A percentile compares a stretch with the other conserved stretches of the same genome.
These are phyloP conservation scores for Cheilinus undulatus DNA, from an alignment of 2,113 vertebrate genomes.

Conservation along the genomic window DNA sequence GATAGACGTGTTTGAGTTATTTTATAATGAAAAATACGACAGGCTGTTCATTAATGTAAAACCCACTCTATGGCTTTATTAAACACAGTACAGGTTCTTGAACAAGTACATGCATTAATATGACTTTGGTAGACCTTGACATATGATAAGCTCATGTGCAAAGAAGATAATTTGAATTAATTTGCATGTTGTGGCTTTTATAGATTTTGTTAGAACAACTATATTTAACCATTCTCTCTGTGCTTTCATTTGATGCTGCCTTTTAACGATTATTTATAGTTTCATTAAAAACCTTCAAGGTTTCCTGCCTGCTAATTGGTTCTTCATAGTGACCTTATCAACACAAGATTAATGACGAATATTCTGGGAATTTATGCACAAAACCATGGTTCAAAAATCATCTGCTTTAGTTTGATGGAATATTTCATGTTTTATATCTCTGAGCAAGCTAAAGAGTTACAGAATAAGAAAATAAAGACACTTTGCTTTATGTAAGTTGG, in stretches of 20 bases:
- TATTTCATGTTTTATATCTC: background rate
- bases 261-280: background rate
- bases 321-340: slow-evolving; percentile 16
- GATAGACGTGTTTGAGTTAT: no score
- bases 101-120: background rate
- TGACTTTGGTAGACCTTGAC: slow-evolving; percentile 3
- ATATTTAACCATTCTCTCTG: background rate
- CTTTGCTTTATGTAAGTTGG: no score
- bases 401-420: background rate
- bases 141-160: background rate
- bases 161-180: background rate
- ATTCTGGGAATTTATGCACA: background rate
- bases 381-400: background rate
- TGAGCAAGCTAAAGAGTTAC: background rate
- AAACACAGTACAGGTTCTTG: background rate
- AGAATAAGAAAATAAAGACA: no score
- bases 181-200: background rate
- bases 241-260: background rate
- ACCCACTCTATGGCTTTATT: no score
- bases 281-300: slow-evolving; percentile 11
- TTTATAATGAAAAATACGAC: no score
- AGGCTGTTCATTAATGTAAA: no score
- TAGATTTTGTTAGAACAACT: background rate
- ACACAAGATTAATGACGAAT: slow-evolving; percentile 20
- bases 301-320: slow-evolving; percentile 6